phyloP scores from a whole-genome alignment of 2,797 vertebrate species.

The Pantherophis vulpinus region DNA sequence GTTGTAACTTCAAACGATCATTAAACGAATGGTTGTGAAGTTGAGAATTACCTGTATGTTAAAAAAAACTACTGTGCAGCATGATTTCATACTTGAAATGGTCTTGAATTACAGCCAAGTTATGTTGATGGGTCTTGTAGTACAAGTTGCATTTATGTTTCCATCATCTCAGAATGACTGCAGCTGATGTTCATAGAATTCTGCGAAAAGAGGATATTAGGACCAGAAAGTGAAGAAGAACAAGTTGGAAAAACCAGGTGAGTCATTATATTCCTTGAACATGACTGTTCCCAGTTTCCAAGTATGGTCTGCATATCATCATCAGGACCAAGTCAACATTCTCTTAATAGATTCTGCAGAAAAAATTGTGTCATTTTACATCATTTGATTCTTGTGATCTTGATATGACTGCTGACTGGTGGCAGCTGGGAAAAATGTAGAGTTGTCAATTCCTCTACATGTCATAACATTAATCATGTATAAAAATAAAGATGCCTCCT shows the following conservation, averaged over 20 bases:
- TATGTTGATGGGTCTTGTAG: constrained; percentile 23
- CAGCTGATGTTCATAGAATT: constrained; percentile 17
- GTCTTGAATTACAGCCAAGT: constrained; percentile 9
- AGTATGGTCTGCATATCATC: not conserved
- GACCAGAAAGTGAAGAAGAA: constrained; percentile 21
- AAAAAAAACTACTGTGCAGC: constrained; percentile 11
- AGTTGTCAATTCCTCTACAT: not conserved
- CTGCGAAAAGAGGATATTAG: constrained; percentile 6
- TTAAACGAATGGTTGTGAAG: not conserved
- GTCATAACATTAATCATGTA: not conserved
- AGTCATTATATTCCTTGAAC: constrained; percentile 15
- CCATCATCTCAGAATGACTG: not conserved
- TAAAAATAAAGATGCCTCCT: not conserved
- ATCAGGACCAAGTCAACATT: not conserved
- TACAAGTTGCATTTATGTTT: not conserved
- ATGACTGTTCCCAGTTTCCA: not conserved
- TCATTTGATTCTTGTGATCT: not conserved
- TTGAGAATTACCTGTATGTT: not conserved
- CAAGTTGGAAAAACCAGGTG: not conserved
- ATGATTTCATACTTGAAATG: constrained; percentile 46
- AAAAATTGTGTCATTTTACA: not conserved
- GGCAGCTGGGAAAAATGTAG: not conserved
- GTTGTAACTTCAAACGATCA: not conserved
- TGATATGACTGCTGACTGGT: not conserved
- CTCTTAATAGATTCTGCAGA: not conserved